Conservation (phyloP, 2,888 invertebrate genomes). For the Mimumesa dahlbomi region DNA sequence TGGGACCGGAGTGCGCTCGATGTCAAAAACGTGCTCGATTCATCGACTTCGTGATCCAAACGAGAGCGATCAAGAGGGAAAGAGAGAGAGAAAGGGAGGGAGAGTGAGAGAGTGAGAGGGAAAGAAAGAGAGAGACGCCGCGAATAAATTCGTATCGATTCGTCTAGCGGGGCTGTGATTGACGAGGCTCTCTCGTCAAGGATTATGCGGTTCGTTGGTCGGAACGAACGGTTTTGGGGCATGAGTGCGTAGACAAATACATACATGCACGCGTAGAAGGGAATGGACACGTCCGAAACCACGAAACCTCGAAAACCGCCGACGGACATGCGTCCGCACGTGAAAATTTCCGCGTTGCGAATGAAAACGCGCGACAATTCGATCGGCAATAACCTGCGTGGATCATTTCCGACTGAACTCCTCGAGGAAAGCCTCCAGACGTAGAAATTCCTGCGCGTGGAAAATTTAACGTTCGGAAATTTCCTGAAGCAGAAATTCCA, state of each 20-base stretch:
- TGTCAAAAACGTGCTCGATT: conserved; percentile 52
- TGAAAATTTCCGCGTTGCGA: conserved; percentile 56
- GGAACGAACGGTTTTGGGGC: conserved; percentile 56
- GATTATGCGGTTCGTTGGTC: conserved; percentile 67
- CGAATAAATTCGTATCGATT: conserved; percentile 61
- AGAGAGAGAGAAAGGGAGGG: conserved; percentile 33
- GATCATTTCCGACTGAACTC: too few relatives aligned
- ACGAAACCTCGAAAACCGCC: conserved; percentile 59
- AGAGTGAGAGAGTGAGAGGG: conserved; percentile 32
- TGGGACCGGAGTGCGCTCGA: conserved; percentile 36
- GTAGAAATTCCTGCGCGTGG: too few relatives aligned
- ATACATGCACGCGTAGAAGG: conserved; percentile 33
- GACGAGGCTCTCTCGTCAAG: conserved; percentile 63
- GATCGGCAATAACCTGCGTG: too few relatives aligned
- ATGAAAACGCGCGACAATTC: too few relatives aligned
- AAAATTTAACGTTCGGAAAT: too few relatives aligned
- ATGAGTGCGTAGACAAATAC: conserved; percentile 59
- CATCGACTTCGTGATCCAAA: conserved; percentile 49
- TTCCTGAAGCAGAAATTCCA: too few relatives aligned
- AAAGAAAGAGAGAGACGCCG: conserved; percentile 37
- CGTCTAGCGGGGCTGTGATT: conserved; percentile 54
- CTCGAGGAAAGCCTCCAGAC: too few relatives aligned
- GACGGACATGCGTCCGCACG: conserved; percentile 59
- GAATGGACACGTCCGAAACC: conserved; percentile 57
- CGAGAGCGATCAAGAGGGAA: conserved; percentile 26